These are phyloP conservation scores for Dendropsophus ebraccatus DNA, from an alignment of 2,113 vertebrate species.

Conservation along the genomic window DNA sequence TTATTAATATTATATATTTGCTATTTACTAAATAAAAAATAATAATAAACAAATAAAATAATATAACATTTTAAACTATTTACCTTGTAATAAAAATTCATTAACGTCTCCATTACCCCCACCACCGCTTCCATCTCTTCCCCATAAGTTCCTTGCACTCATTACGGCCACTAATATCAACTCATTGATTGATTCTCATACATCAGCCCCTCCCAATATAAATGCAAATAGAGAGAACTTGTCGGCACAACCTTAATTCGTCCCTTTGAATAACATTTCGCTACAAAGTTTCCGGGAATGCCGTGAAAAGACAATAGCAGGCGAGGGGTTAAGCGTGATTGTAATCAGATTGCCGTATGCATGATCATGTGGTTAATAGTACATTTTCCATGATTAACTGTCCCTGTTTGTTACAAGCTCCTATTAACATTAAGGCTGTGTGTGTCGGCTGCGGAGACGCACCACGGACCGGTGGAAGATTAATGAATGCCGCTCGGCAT, in stretches of 20 bases:
- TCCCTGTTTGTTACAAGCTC: conserved; percentile 95
- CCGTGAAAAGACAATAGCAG: conserved; percentile 73
- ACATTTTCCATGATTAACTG: conserved; percentile 98
- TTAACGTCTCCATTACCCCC: neutral
- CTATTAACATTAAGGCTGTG: conserved; percentile 89
- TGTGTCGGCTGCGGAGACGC: conserved; percentile 77
- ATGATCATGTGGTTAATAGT: conserved; percentile 90
- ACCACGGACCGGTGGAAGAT: conserved; percentile 87
- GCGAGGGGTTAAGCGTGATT: conserved; percentile 80
- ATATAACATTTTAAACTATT: neutral
- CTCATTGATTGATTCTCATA: conserved; percentile 7
- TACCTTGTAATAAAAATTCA: neutral
- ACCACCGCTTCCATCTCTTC: no score
- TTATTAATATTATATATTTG: no score
- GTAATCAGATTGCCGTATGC: conserved; percentile 85
- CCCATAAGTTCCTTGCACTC: neutral
- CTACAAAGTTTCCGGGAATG: conserved; percentile 58
- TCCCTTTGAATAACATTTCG: neutral
- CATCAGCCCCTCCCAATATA: neutral
- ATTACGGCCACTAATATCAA: neutral
- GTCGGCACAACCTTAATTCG: neutral
- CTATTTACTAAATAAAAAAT: no score
- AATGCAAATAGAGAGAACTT: conserved; percentile 13
- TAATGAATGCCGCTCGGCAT: conserved; percentile 87
- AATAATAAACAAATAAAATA: no score